Evolutionary conservation across 1,140 invertebrate genomes (phyloP).

Genomic region (Diorhabda sublineata): DNA sequence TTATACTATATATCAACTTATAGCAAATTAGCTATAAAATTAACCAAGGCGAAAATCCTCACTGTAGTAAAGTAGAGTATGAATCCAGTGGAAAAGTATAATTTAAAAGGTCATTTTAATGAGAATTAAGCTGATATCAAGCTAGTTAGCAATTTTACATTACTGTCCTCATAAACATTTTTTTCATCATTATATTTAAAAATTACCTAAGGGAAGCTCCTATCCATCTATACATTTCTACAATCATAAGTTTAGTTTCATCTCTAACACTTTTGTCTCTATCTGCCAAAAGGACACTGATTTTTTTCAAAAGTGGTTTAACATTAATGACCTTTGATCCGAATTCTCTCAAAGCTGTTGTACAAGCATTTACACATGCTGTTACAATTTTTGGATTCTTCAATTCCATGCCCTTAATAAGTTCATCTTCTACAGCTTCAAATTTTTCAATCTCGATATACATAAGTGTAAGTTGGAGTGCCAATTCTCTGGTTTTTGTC

Average conservation of each 20-base stretch:
- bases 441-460: conserved; percentile 96
- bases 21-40: too few species aligned
- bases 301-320: conserved; percentile 86
- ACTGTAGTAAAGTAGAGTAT: too few species aligned
- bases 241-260: conserved; percentile 80
- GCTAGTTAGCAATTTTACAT: too few species aligned
- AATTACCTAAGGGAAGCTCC: conserved; percentile 39
- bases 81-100: too few species aligned
- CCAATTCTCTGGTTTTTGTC: conserved; percentile 87
- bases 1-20: too few species aligned
- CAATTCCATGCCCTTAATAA: conserved; percentile 88
- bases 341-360: conserved; percentile 78
- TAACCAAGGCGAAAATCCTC: too few species aligned
- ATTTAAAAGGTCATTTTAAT: too few species aligned
- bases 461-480: conserved; percentile 85
- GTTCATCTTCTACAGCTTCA: conserved; percentile 84
- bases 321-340: conserved; percentile 87
- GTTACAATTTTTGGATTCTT: conserved; percentile 95
- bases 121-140: too few species aligned
- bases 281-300: conserved; percentile 80
- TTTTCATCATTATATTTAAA: neutral
- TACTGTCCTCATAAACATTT: neutral
- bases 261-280: conserved; percentile 89
- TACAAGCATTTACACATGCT: conserved; percentile 74
- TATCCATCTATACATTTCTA: conserved; percentile 81